Conservation (phyloP, 2,888 invertebrate genomes). For the Yponomeuta malinellus region DNA sequence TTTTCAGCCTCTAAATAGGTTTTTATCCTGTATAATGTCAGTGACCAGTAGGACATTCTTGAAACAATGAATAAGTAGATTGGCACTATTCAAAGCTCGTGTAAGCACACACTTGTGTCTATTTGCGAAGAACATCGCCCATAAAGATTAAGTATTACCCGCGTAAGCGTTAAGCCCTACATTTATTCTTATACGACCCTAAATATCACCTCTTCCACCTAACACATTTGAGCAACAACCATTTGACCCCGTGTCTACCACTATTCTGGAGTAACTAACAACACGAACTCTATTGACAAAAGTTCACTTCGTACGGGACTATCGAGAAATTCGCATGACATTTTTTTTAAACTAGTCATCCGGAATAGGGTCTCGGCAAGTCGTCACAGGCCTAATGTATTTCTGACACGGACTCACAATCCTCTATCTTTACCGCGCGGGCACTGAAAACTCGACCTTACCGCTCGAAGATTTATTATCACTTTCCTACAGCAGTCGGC, state of each 20-base stretch:
- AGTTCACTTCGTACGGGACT: neutral
- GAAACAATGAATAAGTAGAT: no score
- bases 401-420: conserved; percentile 4
- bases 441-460: neutral
- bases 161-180: neutral
- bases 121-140: neutral
- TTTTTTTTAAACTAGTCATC: neutral
- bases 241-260: neutral
- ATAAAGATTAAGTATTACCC: neutral
- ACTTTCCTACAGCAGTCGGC: conserved; percentile 1
- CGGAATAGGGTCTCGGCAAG: neutral
- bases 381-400: conserved; percentile 11
- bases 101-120: neutral
- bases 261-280: neutral
- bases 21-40: no score
- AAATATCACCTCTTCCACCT: conserved; percentile 8
- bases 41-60: no score
- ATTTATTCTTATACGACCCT: conserved; percentile 7
- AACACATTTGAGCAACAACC: conserved; percentile 1
- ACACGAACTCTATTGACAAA: neutral
- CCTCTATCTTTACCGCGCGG: neutral
- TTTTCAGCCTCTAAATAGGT: no score
- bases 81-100: no score
- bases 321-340: neutral
- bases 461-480: neutral